A percentile compares a stretch with the other conserved stretches of the same genome.
phyloP scores from a whole-genome alignment of 1,140 invertebrate genomes.

The Apocrypta bakeri region DNA sequence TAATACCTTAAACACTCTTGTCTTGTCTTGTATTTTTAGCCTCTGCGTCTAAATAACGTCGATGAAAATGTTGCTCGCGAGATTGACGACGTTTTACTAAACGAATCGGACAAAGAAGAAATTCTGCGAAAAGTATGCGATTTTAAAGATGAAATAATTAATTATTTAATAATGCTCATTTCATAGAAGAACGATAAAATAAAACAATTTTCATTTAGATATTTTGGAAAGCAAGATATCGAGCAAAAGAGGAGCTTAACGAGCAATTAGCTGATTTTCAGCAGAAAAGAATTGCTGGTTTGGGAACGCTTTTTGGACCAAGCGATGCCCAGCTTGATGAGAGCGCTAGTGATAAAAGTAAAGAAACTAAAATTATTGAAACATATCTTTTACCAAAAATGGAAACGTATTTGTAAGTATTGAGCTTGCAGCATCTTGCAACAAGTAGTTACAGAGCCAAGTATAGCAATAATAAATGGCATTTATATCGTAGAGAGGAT shows the following conservation, averaged over 20 bases:
- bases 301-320: conserved; percentile 92
- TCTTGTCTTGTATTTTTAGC: no score
- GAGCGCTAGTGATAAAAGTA: conserved; percentile 86
- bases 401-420: conserved; percentile 81
- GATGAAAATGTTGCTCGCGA: conserved; percentile 91
- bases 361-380: conserved; percentile 86
- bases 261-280: conserved; percentile 93
- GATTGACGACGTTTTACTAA: conserved; percentile 88
- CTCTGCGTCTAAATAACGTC: conserved; percentile 86
- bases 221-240: conserved; percentile 89
- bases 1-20: no score
- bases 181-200: conserved; percentile 24
- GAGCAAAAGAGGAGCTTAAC: conserved; percentile 90
- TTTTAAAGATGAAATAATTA: conserved; percentile 30
- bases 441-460: conserved; percentile 20
- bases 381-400: conserved; percentile 83
- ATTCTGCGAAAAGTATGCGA: conserved; percentile 84
- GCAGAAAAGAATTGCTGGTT: conserved; percentile 90
- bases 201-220: conserved; percentile 68
- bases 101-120: conserved; percentile 91
- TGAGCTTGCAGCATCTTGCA: background rate
- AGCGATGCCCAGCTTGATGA: conserved; percentile 87
- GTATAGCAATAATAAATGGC: conserved; percentile 2
- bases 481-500: conserved; percentile 77
- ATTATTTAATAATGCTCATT: conserved; percentile 39